phyloP scores from a whole-genome alignment of 2,113 vertebrate genomes.

The Albula glossodonta region DNA sequence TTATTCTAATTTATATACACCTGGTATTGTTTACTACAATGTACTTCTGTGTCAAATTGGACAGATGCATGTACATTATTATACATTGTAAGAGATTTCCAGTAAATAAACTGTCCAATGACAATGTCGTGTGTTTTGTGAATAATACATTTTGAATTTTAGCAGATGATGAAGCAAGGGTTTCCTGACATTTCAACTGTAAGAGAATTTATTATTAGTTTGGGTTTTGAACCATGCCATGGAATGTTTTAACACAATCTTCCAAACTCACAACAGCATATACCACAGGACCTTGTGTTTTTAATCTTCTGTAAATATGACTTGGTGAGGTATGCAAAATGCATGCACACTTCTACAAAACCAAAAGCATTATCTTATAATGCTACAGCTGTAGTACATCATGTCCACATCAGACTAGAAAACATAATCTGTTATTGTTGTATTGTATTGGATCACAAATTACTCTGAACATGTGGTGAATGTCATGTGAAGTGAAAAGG shows the following conservation, averaged over 20 bases:
- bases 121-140: background rate
- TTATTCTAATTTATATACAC: too few relatives aligned
- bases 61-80: too few relatives aligned
- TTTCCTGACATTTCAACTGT: background rate
- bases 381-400: background rate
- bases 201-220: background rate
- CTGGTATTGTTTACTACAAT: too few relatives aligned
- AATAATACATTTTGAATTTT: background rate
- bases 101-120: background rate
- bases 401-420: background rate
- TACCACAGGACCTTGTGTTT: background rate
- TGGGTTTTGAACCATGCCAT: slow-evolving; percentile 4
- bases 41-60: too few relatives aligned
- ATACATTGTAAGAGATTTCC: background rate
- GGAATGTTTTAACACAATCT: background rate
- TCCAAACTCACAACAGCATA: background rate
- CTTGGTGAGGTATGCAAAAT: slow-evolving; percentile 11
- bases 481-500: background rate
- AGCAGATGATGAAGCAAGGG: background rate
- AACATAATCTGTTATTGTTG: background rate
- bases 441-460: background rate
- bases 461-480: background rate
- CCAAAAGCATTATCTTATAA: background rate
- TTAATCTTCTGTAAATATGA: background rate
- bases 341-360: background rate